Base-by-base conservation (phyloP, 35 echinoderm and acorn worm genomes). In the Apostichopus californicus region DNA sequence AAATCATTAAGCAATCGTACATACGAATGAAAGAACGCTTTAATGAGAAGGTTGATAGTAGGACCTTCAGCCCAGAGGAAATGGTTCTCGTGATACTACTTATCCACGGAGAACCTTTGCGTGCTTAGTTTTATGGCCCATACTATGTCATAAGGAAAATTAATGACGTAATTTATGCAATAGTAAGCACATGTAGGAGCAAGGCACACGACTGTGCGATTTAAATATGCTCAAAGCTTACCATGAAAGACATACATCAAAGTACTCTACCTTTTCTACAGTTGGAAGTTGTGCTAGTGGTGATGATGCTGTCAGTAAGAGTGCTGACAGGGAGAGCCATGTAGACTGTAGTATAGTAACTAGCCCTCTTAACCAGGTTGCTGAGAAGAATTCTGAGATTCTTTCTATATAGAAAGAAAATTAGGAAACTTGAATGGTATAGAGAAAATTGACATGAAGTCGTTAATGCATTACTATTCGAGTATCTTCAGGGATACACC, bases 151-250 rank as follows among this genome's bases (percentile, higher is more conserved):
- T 88, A 26, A 1, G 28, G 57, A n/a, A n/a, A n/a, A n/a, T n/a
- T 96, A 90, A 56, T 68, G 81, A 92, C 15, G 90, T 96, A 2
- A 94, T 92, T 56, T 96, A 94, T 88, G 84, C 92, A 24, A 77
- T 96, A 14, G 21, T 15, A 8, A 96, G 90, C 60, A 90, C 95
- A 56, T 90, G 72, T 17, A 91, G 93, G 26, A 1, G 95, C 5
- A 94, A 96, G 60, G 59, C n/a, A 71, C 46, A 18, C 20, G 68
- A 54, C 65, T 71, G 3, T 56, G 61, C 18, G 61, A 73, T 77
- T 1, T 77, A 15, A 77, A 77, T 77, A 90, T 90, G 64, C 18
- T 90, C 11, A 90, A 90, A 77, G 59, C n/a, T 5, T 87, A n/a
- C 59, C 59, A 59, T 13, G 83, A 56, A 5, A 11, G 78, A 81